Conservation (phyloP, 2,113 vertebrate genomes). For the Mohoua ochrocephala region DNA sequence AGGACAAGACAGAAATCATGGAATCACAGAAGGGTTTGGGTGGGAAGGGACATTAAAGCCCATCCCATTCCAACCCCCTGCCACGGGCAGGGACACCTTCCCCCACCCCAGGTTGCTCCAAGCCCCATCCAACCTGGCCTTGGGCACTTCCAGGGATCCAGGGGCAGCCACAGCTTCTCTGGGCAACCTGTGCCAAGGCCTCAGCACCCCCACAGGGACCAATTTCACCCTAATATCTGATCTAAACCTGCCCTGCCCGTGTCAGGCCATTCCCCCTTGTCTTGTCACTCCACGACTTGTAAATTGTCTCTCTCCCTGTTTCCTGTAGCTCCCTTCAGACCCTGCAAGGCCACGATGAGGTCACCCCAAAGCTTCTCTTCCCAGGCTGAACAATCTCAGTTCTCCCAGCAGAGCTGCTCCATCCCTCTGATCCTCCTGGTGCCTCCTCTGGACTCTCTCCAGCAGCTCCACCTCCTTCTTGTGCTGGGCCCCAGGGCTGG, state of each 20-base stretch:
- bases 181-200: neutral
- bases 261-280: neutral
- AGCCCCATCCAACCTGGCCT: accelerated
- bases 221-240: neutral
- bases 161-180: neutral
- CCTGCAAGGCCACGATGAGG: accelerated
- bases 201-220: accelerated
- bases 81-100: neutral
- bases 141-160: neutral
- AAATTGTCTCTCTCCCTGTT: neutral
- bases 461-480: neutral
- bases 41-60: neutral
- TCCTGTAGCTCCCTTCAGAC: neutral
- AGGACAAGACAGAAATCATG: neutral
- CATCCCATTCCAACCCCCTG: neutral
- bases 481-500: neutral
- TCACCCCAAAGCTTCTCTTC: neutral
- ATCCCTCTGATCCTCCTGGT: neutral
- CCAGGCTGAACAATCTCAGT: neutral
- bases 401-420: neutral
- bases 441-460: neutral
- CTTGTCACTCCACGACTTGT: neutral
- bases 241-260: neutral
- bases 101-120: accelerated
- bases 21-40: neutral